These are phyloP conservation scores for Escarpia spicata DNA, from an alignment of 2,888 invertebrate species.

Conservation along the genomic window DNA sequence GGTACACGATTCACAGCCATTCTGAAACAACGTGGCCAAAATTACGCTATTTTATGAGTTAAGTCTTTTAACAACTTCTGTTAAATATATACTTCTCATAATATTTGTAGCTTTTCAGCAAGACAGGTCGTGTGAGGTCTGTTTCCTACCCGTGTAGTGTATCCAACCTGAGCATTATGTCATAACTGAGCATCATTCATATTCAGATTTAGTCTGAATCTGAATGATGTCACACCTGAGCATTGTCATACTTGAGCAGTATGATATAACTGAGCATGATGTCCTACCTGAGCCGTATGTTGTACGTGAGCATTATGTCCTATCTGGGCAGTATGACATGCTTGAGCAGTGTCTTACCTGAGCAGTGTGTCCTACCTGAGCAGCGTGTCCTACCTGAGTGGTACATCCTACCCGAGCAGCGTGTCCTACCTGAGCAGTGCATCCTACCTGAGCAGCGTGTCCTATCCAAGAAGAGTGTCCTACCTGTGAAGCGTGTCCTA, in stretches of 20 bases:
- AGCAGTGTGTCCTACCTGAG: no score
- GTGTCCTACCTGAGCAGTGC: background rate
- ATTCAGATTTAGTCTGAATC: no score
- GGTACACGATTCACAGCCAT: slow-evolving; percentile 52
- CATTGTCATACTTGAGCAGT: no score
- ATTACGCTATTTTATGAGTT: background rate
- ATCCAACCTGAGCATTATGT: background rate
- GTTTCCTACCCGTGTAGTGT: no score
- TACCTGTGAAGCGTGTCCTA: background rate
- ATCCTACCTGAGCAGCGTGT: background rate
- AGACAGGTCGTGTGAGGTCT: background rate
- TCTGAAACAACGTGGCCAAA: slow-evolving; percentile 41
- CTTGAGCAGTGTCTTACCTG: no score
- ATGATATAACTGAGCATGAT: no score
- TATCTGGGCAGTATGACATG: no score
- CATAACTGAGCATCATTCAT: background rate
- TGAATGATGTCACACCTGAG: no score
- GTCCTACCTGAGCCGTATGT: slow-evolving; percentile 52
- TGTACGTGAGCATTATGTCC: background rate
- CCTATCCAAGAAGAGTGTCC: background rate
- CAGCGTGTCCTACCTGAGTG: no score
- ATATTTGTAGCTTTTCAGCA: background rate
- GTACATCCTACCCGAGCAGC: no score
- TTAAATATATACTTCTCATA: no score
- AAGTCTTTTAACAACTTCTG: background rate